Percentiles rank a stretch among this genome's conserved stretches.
Conservation (phyloP, 2,888 invertebrate genomes). For the Apamea monoglypha region DNA sequence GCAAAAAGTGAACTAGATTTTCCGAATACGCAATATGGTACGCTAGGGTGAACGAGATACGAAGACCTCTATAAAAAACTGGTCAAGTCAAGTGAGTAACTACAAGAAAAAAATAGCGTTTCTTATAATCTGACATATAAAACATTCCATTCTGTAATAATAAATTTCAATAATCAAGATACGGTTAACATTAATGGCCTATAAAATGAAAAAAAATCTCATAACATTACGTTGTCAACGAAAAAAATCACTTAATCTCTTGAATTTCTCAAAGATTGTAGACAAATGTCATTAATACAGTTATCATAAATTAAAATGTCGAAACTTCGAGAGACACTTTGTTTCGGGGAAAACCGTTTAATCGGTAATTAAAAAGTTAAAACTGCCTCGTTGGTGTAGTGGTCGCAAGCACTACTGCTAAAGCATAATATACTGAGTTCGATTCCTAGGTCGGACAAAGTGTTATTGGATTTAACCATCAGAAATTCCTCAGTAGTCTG, state of each 20-base stretch:
- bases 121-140: neutral
- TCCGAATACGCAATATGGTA: constrained; percentile 29
- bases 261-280: constrained; percentile 34
- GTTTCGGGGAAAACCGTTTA: constrained; percentile 44
- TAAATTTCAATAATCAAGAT: constrained; percentile 27
- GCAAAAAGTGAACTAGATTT: constrained; percentile 52
- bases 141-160: constrained; percentile 13
- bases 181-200: constrained; percentile 30
- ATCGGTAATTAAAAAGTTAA: constrained; percentile 9
- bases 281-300: constrained; percentile 29
- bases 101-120: neutral
- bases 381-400: neutral
- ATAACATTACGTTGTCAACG: constrained; percentile 27
- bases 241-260: constrained; percentile 12
- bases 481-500: neutral
- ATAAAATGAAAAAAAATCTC: constrained; percentile 35
- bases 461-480: neutral
- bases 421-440: neutral
- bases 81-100: constrained; percentile 15
- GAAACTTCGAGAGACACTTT: neutral
- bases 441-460: neutral
- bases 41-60: constrained; percentile 34
- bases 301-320: constrained; percentile 41
- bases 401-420: neutral
- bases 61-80: constrained; percentile 27